Percentiles rank a stretch among this genome's conserved stretches.
phyloP scores from a whole-genome alignment of 2,888 invertebrate species.

The Anodontia alba region DNA sequence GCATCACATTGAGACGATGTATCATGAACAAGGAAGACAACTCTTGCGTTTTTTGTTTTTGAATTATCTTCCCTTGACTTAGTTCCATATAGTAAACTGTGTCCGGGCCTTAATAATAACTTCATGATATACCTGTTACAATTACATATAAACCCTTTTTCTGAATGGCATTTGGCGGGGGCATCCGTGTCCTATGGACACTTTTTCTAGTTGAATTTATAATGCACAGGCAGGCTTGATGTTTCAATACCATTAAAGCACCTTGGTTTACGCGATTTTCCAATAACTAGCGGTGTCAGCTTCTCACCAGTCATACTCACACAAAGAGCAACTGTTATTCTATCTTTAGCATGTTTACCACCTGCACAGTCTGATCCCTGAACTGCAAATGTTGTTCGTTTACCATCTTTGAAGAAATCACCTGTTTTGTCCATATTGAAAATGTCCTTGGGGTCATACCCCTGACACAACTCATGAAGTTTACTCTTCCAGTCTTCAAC shows the following conservation, averaged over 20 bases:
- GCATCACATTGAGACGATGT: no score
- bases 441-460: constrained; percentile 37
- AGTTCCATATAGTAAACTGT: no score
- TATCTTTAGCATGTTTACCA: constrained; percentile 27
- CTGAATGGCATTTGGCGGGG: no score
- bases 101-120: no score
- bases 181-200: no score
- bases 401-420: constrained; percentile 24
- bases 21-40: no score
- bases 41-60: no score
- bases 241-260: neutral
- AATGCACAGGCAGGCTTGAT: neutral
- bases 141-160: no score
- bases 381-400: constrained; percentile 18
- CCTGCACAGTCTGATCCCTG: constrained; percentile 30
- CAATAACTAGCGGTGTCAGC: constrained; percentile 45
- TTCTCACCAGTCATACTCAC: constrained; percentile 36
- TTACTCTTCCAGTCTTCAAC: constrained; percentile 40
- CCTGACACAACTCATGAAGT: constrained; percentile 39
- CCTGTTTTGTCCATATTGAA: constrained; percentile 49
- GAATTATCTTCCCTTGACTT: no score
- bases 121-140: no score
- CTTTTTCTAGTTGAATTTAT: neutral
- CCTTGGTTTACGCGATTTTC: constrained; percentile 26
- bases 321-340: constrained; percentile 24